Conservation (phyloP, 2,888 invertebrate genomes). For the Carcina quercana region DNA sequence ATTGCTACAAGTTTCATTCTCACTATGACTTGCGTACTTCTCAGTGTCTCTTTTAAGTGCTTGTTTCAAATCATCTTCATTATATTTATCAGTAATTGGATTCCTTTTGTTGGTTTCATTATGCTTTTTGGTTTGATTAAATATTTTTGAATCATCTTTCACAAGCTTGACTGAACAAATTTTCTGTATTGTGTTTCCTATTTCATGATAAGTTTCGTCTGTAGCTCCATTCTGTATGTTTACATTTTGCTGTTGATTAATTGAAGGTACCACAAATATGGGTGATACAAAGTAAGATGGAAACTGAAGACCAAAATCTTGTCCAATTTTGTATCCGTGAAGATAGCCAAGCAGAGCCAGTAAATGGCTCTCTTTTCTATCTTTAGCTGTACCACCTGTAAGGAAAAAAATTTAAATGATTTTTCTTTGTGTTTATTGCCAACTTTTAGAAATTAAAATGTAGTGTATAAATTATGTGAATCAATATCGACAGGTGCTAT, state of each 20-base stretch:
- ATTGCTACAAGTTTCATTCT: no score
- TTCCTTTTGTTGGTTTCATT: conserved; percentile 3
- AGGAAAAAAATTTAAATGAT: conserved; percentile 9
- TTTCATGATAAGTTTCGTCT: conserved; percentile 26
- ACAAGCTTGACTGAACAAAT: conserved; percentile 18
- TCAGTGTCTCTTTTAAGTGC: conserved; percentile 1
- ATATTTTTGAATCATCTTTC: no score
- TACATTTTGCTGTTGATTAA: conserved; percentile 32
- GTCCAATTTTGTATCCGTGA: conserved; percentile 28
- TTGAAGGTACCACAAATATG: conserved; percentile 28
- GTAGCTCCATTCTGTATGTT: conserved; percentile 22
- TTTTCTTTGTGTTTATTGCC: background rate
- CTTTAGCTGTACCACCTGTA: conserved; percentile 20
- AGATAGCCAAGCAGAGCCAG: conserved; percentile 28
- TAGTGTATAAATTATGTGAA: no score
- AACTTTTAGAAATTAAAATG: background rate
- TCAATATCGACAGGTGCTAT: no score
- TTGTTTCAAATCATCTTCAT: conserved; percentile 9
- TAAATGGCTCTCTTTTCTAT: conserved; percentile 20
- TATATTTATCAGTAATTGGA: conserved; percentile 7
- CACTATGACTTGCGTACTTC: no score
- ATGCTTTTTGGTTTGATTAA: background rate
- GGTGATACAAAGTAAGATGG: conserved; percentile 26
- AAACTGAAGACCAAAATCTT: conserved; percentile 23
- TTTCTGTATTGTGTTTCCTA: conserved; percentile 18